These are phyloP conservation scores for Pangasius sanitwongsei DNA, from an alignment of 2,797 vertebrate species.

Conservation along the genomic window DNA sequence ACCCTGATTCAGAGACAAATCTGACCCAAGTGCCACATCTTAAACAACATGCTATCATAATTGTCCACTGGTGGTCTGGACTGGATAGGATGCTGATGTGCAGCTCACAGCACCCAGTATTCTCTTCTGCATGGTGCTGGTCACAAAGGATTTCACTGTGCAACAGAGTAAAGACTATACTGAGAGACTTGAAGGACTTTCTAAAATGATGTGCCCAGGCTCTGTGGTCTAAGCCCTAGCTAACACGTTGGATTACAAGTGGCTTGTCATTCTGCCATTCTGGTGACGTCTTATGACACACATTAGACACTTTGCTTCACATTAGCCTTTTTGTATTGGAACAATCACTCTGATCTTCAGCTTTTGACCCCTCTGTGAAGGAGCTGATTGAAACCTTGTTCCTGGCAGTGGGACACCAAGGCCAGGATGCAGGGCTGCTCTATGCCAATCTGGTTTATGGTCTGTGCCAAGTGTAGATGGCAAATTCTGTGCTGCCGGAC, in stretches of 20 bases:
- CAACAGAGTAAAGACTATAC: neutral
- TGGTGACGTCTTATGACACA: neutral
- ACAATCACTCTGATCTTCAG: neutral
- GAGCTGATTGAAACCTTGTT: neutral
- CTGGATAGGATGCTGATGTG: neutral
- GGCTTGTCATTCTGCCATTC: neutral
- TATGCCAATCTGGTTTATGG: constrained; percentile 6
- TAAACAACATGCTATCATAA: neutral
- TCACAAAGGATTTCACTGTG: neutral
- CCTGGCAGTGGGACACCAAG: neutral
- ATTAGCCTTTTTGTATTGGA: neutral
- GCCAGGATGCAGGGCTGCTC: neutral
- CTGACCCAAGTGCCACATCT: neutral
- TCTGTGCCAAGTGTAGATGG: neutral
- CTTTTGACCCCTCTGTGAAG: constrained; percentile 1
- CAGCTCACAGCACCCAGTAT: neutral
- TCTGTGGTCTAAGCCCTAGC: neutral
- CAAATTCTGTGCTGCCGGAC: neutral
- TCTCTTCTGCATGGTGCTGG: neutral
- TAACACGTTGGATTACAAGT: neutral
- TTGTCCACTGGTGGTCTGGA: neutral
- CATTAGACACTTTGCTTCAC: neutral
- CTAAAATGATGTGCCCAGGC: neutral
- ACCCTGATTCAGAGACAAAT: neutral
- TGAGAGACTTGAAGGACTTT: too few species aligned